Percentiles rank a stretch among this genome's conserved stretches.
Evolutionary conservation across 92 coral and sea anemone genomes (phyloP).

Genomic region (Metridium senile): DNA sequence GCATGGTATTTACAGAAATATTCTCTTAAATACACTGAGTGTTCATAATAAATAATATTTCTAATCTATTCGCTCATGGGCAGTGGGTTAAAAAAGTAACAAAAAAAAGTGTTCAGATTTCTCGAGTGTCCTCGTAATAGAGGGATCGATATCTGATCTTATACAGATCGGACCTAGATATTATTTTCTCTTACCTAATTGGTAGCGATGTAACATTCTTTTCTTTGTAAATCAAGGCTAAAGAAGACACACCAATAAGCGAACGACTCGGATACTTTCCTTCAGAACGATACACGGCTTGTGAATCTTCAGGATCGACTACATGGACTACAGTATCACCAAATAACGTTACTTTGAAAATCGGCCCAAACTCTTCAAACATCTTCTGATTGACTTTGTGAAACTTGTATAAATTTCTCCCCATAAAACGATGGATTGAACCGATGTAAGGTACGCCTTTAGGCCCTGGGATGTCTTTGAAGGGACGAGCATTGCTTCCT

Average conservation of each 20-base stretch:
- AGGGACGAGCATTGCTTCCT: conserved; percentile 19
- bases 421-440: conserved; percentile 31
- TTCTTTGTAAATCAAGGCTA: background rate
- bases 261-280: conserved; percentile 63
- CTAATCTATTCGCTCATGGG: too few species aligned
- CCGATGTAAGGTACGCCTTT: conserved; percentile 34
- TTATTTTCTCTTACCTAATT: background rate
- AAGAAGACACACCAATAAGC: conserved; percentile 23
- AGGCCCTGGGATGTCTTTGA: conserved; percentile 52
- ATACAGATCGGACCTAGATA: too few species aligned
- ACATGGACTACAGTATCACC: conserved; percentile 39
- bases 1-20: too few species aligned
- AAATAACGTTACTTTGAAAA: conserved; percentile 47
- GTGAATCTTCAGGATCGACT: conserved; percentile 52
- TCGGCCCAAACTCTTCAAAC: conserved; percentile 64
- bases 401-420: conserved; percentile 26
- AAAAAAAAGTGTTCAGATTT: too few species aligned
- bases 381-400: conserved; percentile 29
- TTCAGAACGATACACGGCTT: conserved; percentile 58
- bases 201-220: background rate
- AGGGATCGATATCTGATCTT: background rate
- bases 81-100: too few species aligned
- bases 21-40: too few species aligned
- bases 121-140: too few species aligned
- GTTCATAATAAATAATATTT: too few species aligned